A percentile compares a stretch with the other conserved stretches of the same genome.
phyloP scores from a whole-genome alignment of 2,797 vertebrate genomes.

The Danio tinwini region DNA sequence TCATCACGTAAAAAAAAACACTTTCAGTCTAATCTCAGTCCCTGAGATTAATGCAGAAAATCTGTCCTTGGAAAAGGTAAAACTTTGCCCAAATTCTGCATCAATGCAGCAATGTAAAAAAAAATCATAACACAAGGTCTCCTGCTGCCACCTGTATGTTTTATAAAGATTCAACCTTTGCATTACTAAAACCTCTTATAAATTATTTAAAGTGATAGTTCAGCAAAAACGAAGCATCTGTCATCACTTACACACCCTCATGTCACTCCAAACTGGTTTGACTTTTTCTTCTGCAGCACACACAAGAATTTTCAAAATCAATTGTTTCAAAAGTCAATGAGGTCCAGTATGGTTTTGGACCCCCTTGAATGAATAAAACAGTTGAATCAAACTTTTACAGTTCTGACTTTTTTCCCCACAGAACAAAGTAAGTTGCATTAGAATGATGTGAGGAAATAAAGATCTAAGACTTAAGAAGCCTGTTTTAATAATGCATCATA shows the following conservation, averaged over 20 bases:
- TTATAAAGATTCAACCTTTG: conserved; percentile 2
- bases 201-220: conserved; percentile 20
- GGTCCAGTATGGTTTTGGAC: background rate
- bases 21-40: background rate
- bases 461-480: no score
- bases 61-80: conserved; percentile 4
- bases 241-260: background rate
- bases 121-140: background rate
- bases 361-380: background rate
- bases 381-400: no score
- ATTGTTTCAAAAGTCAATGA: background rate
- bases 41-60: conserved; percentile 1
- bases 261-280: background rate
- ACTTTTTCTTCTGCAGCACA: background rate
- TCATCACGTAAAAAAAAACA: background rate
- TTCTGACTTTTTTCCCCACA: no score
- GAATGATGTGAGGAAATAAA: no score
- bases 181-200: background rate
- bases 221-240: background rate
- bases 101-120: conserved; percentile 8
- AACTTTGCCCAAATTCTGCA: background rate
- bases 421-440: no score
- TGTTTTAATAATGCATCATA: no score
- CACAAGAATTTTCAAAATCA: background rate
- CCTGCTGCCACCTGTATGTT: background rate